Percentiles rank a stretch among this genome's conserved stretches.
Conservation (phyloP, 2,888 invertebrate species). For the Caenorhabditis zanzibari region DNA sequence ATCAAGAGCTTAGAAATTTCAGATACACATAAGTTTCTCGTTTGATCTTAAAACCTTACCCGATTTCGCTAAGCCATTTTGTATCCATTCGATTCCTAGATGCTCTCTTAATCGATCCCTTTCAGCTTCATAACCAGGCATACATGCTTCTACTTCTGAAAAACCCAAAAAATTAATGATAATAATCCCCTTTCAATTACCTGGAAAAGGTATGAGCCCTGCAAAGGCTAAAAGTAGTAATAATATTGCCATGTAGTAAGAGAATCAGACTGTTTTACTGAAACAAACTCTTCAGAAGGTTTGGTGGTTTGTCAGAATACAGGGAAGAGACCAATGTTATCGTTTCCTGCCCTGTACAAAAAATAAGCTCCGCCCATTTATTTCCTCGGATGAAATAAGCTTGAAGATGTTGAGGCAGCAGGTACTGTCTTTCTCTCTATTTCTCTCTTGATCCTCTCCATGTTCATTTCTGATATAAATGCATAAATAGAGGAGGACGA, state of each 20-base stretch:
- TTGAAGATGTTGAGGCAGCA: slow-evolving; percentile 20
- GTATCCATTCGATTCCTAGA: slow-evolving; percentile 82
- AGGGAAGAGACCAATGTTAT: slow-evolving; percentile 9
- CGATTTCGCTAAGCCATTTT: slow-evolving; percentile 76
- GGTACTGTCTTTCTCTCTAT: slow-evolving; percentile 52
- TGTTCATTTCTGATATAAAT: slow-evolving; percentile 40
- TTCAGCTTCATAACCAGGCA: slow-evolving; percentile 82
- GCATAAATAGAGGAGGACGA: slow-evolving; percentile 45
- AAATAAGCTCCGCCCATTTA: slow-evolving; percentile 41
- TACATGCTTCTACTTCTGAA: slow-evolving; percentile 68
- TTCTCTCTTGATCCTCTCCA: slow-evolving; percentile 38
- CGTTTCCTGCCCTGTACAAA: slow-evolving; percentile 31
- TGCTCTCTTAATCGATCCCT: slow-evolving; percentile 81
- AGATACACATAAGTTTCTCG: too few species aligned
- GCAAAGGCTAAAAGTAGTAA: slow-evolving; percentile 17
- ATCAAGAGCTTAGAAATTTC: too few species aligned
- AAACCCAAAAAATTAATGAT: background rate
- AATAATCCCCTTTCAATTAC: background rate
- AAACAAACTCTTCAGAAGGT: slow-evolving; percentile 1
- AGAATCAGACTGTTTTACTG: slow-evolving; percentile 19
- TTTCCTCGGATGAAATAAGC: slow-evolving; percentile 24
- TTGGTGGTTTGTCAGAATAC: slow-evolving; percentile 11
- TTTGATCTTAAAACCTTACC: slow-evolving; percentile 68
- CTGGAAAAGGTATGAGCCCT: slow-evolving; percentile 12
- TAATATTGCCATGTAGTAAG: slow-evolving; percentile 31